Evolutionary conservation across 2,888 invertebrate genomes (phyloP), one percentile per base, ranked within the genome.

Genomic region (Taenaris catops): DNA sequence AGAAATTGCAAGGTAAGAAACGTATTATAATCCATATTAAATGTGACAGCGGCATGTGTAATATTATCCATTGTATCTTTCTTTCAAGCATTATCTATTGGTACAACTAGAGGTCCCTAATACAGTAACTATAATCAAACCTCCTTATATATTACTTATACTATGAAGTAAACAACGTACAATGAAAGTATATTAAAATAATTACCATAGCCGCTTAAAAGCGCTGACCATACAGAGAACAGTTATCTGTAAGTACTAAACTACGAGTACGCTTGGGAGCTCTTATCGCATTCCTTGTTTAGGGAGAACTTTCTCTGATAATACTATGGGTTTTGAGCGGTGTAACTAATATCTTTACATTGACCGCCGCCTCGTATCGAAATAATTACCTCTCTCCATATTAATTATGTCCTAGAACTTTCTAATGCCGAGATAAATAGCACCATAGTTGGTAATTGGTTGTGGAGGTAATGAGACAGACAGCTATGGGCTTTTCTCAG

Each of bases 331-430:
- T 57, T 51, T 46, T 48, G 52, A 55, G 59, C 58, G 58, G 59
- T 59, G 49, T 59, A 60, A 66, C 63, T 16, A 29, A 20, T 65
- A 66, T 51, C 57, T 63, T 55, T 57, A 62, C 53, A 57, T 54
- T 59, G 51, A 51, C 47, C 55, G 44, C 42, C 53, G 51, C 56
- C 41, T 54, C 50, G 61, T 71, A 69, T 73, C 71, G 51, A 62
- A 74, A 68, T 81, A 81, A 80, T 78, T 76, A 73, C 74, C 75
- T 73, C 64, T 72, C 72, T 76, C 64, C 55, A 72, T 80, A 73
- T 81, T 81, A 80, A 84, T 84, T 73, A 70, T 69, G 63, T 70
- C 68, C 75, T 72, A 73, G 67, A 74, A 55, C 74, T 74, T 72
- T 73, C 69, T 71, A 70, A 59, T 56, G 58, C 47, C 28, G 59